Evolutionary conservation across 2,113 vertebrate genomes (phyloP), one percentile per base, ranked within the genome.

Genomic region (Microcebus lehilahytsara): DNA sequence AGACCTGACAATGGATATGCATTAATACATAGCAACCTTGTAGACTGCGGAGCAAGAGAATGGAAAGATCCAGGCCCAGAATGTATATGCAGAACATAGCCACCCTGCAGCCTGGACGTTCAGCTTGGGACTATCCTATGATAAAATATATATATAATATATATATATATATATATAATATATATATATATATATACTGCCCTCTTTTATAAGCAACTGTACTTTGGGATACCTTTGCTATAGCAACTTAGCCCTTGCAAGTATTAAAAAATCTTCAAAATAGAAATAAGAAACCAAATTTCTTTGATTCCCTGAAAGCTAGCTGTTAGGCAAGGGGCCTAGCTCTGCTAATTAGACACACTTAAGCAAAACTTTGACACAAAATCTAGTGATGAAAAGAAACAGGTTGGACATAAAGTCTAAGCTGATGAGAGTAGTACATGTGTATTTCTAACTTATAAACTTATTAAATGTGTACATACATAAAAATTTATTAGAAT

Each of bases 321-420:
- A 40, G 20, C 79, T 30, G 53, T 93, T 20, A 88, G 32, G 20
- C 30, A 72, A 80, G 14, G 9, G 12, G 6, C 7, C 11, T 32
- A 56, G 1, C 32, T 67, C 22, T 86, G 9, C 4, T 37, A 83
- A 30, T 32, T 53, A 88, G 56, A 78, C 6, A 64, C 11, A 46
- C 14, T 88, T 81, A 96, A 64, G 34, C 25, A 91, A 79, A 64
- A 51, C 5, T 51, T 74, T 51, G n/a, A 58, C 85, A 95, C 19
- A 78, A 16, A 88, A 91, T 5, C 60, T 60, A 37, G 25, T 53
- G 1, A 81, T 30, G 19, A 42, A 72, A 79, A 95, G 17, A 80
- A 67, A 40, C 3, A 87, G 16, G 9, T 22, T 78, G 25, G 71
- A 12, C 6, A 75, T 53, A 86, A n/a, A 9, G 30, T 84, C 53